Evolutionary conservation across 2,113 vertebrate genomes (phyloP).

Genomic region (Platysteira castanea): DNA sequence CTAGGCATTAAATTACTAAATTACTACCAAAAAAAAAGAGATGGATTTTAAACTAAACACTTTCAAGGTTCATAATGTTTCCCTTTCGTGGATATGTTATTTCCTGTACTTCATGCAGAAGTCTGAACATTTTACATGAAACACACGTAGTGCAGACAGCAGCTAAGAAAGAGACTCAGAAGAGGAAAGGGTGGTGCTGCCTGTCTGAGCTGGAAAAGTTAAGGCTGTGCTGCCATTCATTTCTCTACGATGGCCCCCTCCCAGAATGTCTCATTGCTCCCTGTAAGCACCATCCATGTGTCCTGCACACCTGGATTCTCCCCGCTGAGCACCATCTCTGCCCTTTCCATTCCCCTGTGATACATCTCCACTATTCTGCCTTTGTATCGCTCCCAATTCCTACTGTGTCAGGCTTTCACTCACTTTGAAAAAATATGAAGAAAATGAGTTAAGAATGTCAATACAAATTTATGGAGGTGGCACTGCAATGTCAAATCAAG

Average conservation of each 20-base stretch:
- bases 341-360: background rate
- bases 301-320: background rate
- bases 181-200: background rate
- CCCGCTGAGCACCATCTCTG: background rate
- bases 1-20: background rate
- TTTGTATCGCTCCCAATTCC: background rate
- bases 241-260: background rate
- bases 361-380: background rate
- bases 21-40: background rate
- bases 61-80: background rate
- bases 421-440: slow-evolving; percentile 5
- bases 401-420: slow-evolving; percentile 24
- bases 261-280: background rate
- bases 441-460: slow-evolving; percentile 30
- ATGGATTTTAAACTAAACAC: background rate
- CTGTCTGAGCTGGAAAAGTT: background rate
- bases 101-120: background rate
- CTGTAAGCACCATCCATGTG: background rate
- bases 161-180: background rate
- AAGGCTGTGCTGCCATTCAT: background rate
- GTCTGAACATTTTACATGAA: background rate
- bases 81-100: background rate
- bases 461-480: slow-evolving; percentile 52
- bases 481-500: slow-evolving; percentile 58
- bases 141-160: background rate